A percentile compares a stretch with the other conserved stretches of the same genome.
Conservation (phyloP, 2,888 invertebrate genomes). For the Omphaloscelis lunosa region DNA sequence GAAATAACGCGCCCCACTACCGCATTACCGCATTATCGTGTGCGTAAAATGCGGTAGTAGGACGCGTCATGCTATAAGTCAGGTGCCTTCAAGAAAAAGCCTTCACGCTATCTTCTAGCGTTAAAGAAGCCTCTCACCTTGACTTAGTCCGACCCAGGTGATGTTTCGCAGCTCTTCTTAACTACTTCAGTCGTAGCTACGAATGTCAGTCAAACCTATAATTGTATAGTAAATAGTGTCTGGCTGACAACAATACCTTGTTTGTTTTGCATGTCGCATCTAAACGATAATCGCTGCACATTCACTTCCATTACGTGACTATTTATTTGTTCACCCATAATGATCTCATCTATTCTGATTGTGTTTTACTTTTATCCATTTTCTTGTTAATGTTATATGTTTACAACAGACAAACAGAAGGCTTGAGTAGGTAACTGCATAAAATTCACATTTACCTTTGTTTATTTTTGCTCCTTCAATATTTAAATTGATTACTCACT, state of each 20-base stretch:
- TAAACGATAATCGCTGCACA: conserved; percentile 61
- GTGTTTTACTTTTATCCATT: conserved; percentile 38
- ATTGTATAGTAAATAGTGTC: conserved; percentile 12
- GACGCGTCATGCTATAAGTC: not conserved
- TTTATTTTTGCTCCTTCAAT: conserved; percentile 18
- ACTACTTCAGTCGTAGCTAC: not conserved
- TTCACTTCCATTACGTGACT: conserved; percentile 62
- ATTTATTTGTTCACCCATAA: conserved; percentile 44
- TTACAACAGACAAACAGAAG: conserved; percentile 7
- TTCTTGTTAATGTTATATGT: conserved; percentile 20
- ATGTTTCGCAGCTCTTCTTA: not conserved
- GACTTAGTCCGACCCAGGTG: not conserved
- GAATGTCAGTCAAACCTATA: not conserved
- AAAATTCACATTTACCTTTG: conserved; percentile 20
- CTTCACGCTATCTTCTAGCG: not conserved
- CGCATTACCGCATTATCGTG: too few species aligned
- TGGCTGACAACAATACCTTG: conserved; percentile 25
- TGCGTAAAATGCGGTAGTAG: too few species aligned
- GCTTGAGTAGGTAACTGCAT: conserved; percentile 25
- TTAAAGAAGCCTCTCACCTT: conserved; percentile 3
- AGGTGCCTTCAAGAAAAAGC: not conserved
- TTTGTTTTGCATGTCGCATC: conserved; percentile 56
- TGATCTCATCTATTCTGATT: conserved; percentile 51
- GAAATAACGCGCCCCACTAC: too few species aligned
- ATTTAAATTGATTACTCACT: conserved; percentile 37